These are phyloP conservation scores for Wasmannia auropunctata DNA, from an alignment of 1,140 invertebrate species.

Conservation along the genomic window DNA sequence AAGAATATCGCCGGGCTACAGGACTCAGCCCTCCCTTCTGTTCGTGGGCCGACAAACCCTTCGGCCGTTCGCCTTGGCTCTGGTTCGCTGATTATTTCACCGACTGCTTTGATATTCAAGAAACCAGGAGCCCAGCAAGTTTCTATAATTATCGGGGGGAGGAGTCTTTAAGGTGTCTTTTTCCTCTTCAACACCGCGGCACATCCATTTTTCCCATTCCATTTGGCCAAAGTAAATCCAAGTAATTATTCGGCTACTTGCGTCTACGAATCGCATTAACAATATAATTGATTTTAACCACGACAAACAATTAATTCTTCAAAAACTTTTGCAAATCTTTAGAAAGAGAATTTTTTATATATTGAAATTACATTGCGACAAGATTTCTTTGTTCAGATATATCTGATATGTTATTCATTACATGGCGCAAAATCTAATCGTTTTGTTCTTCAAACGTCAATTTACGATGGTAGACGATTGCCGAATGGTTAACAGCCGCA, in stretches of 20 bases:
- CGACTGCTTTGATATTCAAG: constrained; percentile 75
- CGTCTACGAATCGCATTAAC: neutral
- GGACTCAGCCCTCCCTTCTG: constrained; percentile 34
- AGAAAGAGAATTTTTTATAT: neutral
- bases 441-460: neutral
- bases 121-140: constrained; percentile 69
- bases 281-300: neutral
- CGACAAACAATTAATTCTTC: constrained; percentile 10
- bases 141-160: constrained; percentile 71
- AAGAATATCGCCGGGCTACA: constrained; percentile 74
- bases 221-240: neutral
- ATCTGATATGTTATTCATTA: neutral
- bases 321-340: neutral
- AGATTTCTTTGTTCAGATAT: neutral
- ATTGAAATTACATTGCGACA: neutral
- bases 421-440: neutral
- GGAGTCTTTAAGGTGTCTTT: constrained; percentile 67
- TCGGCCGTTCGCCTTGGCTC: constrained; percentile 62
- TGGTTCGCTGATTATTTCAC: constrained; percentile 73
- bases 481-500: neutral
- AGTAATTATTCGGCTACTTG: neutral
- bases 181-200: neutral
- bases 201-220: constrained; percentile 19
- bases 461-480: neutral
- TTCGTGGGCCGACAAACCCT: constrained; percentile 58